phyloP scores from a whole-genome alignment of 1,140 invertebrate species.

The Leucophenga varia region DNA sequence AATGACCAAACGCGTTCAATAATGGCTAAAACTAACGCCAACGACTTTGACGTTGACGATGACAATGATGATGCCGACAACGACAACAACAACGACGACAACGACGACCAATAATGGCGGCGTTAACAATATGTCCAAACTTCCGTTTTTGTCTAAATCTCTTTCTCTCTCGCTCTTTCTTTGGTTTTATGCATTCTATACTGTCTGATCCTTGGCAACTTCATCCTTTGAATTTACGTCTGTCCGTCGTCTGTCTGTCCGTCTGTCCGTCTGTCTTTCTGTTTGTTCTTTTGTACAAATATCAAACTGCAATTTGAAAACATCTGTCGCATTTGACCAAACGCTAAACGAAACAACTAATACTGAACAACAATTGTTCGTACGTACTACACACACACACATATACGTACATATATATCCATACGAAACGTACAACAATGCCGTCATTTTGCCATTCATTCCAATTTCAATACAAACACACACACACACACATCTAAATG shows the following conservation, averaged over 20 bases:
- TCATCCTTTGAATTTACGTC: too few species aligned
- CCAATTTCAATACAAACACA: slow-evolving; percentile 8
- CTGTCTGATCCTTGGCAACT: too few species aligned
- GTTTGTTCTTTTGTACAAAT: slow-evolving; percentile 3
- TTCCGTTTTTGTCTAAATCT: background rate
- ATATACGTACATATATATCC: slow-evolving; percentile 28
- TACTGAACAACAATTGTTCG: slow-evolving; percentile 6
- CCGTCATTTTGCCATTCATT: slow-evolving; percentile 16
- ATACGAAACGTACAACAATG: slow-evolving; percentile 21
- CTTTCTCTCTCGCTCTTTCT: too few species aligned
- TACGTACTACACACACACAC: slow-evolving; percentile 6
- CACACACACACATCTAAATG: slow-evolving; percentile 18
- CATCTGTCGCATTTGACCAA: slow-evolving; percentile 24
- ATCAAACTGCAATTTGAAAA: slow-evolving; percentile 42
- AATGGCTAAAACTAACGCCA: too few species aligned
- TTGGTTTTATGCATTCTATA: too few species aligned
- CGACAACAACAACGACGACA: slow-evolving; percentile 14
- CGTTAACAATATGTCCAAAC: background rate
- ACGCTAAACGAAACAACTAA: background rate
- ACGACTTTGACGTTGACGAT: slow-evolving; percentile 6
- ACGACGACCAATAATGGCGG: slow-evolving; percentile 3
- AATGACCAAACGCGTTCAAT: slow-evolving; percentile 21
- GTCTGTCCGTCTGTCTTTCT: too few species aligned
- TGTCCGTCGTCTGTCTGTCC: too few species aligned
- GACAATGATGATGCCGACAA: slow-evolving; percentile 12